Percentiles rank a stretch among this genome's conserved stretches.
phyloP scores from a whole-genome alignment of 1,140 invertebrate species.

The Drosophila mauritiana region DNA sequence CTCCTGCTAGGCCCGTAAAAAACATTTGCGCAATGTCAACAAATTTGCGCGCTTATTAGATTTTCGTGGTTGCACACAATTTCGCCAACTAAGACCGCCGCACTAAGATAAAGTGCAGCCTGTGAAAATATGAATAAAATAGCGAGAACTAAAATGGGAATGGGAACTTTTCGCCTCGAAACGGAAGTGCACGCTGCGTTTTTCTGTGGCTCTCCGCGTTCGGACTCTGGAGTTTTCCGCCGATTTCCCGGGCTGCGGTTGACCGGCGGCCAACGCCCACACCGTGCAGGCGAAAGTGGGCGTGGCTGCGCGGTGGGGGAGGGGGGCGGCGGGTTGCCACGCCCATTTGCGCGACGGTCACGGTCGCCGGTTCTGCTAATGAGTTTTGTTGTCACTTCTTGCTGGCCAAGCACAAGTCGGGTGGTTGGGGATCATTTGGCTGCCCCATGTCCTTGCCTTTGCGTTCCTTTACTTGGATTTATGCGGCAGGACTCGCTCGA shows the following conservation, averaged over 20 bases:
- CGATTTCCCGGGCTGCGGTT: conserved; percentile 39
- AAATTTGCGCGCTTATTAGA: conserved; percentile 83
- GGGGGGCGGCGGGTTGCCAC: conserved; percentile 7
- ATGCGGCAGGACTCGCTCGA: conserved; percentile 26
- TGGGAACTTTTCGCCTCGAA: conserved; percentile 46
- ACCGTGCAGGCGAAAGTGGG: not conserved
- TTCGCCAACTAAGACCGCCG: conserved; percentile 81
- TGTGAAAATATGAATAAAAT: conserved; percentile 80
- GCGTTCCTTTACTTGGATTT: conserved; percentile 44
- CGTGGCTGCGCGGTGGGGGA: not conserved
- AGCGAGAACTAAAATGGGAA: conserved; percentile 24
- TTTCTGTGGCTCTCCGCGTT: conserved; percentile 21
- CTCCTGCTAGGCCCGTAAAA: conserved; percentile 67
- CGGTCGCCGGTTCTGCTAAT: conserved; percentile 79
- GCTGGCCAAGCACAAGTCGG: conserved; percentile 73
- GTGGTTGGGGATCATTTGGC: conserved; percentile 42
- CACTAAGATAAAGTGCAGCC: conserved; percentile 78
- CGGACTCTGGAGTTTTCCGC: conserved; percentile 3
- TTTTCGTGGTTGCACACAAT: conserved; percentile 83
- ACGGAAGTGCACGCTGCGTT: conserved; percentile 72
- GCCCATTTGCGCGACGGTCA: conserved; percentile 69
- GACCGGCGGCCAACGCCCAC: conserved; percentile 36
- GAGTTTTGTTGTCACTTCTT: conserved; percentile 82
- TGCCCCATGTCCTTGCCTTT: conserved; percentile 6
- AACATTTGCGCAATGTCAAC: conserved; percentile 83